phyloP scores from a whole-genome alignment of 2,888 invertebrate genomes.

The Platypus cylindrus region DNA sequence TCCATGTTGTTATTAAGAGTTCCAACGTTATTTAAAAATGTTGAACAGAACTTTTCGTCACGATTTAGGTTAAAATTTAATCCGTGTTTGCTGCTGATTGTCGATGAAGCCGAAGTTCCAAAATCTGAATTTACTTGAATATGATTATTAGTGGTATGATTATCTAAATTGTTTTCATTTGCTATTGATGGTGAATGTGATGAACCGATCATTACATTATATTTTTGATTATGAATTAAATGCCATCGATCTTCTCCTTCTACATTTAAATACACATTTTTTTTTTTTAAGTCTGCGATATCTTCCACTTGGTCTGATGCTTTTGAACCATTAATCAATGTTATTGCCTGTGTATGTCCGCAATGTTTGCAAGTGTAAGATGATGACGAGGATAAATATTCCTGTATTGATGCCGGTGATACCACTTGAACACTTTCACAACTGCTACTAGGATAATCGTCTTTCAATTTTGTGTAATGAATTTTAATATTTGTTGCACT shows the following conservation, averaged over 20 bases:
- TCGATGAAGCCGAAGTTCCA: conserved; percentile 67
- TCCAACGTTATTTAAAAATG: conserved; percentile 58
- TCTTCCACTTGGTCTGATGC: too few relatives aligned
- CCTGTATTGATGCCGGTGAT: too few relatives aligned
- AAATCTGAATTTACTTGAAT: conserved; percentile 76
- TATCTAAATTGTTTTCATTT: conserved; percentile 1
- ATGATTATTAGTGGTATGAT: too few relatives aligned
- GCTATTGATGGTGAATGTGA: not conserved
- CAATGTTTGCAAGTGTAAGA: conserved; percentile 49
- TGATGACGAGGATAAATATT: conserved; percentile 44
- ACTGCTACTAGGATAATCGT: conserved; percentile 39
- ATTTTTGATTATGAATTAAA: not conserved
- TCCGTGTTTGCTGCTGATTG: conserved; percentile 66
- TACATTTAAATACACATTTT: conserved; percentile 32
- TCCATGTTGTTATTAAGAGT: conserved; percentile 32
- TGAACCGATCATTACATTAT: not conserved
- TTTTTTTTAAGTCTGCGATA: too few relatives aligned
- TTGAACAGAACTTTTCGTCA: conserved; percentile 58
- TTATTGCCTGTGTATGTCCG: conserved; percentile 45
- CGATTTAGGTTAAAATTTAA: conserved; percentile 39
- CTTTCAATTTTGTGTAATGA: conserved; percentile 45
- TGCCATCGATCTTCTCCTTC: not conserved
- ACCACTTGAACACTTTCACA: conserved; percentile 33
- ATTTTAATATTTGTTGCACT: conserved; percentile 35
- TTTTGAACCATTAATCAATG: too few relatives aligned